Conservation (phyloP, 2,797 vertebrate species). For the Garrulus glandarius region DNA sequence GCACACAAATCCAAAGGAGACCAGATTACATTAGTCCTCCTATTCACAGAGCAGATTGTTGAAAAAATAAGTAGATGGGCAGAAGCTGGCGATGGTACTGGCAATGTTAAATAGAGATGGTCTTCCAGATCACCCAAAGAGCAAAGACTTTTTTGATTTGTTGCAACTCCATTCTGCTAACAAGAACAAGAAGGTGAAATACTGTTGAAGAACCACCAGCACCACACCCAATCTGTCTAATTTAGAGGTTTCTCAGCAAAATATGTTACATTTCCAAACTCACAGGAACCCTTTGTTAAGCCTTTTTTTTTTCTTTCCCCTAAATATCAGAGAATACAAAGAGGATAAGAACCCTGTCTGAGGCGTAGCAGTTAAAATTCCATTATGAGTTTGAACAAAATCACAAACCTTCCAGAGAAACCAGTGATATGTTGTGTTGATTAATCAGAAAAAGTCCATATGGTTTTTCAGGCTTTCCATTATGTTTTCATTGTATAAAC, state of each 20-base stretch:
- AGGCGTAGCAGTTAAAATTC: not conserved
- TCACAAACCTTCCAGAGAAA: not conserved
- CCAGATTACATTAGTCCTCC: not conserved
- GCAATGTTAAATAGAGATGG: not conserved
- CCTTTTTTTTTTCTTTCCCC: not conserved
- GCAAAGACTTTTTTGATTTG: not conserved
- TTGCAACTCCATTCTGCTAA: not conserved
- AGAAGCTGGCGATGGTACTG: rapidly evolving
- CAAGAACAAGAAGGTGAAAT: not conserved
- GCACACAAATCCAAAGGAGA: not conserved
- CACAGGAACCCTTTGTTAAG: not conserved
- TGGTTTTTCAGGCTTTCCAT: not conserved
- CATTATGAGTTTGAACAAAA: not conserved
- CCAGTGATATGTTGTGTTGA: not conserved
- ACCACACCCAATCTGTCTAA: not conserved
- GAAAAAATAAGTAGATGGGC: not conserved
- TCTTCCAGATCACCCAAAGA: not conserved
- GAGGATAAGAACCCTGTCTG: not conserved
- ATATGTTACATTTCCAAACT: not conserved
- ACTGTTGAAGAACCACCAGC: not conserved
- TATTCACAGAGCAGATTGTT: not conserved
- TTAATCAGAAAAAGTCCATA: not conserved
- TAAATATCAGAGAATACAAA: not conserved
- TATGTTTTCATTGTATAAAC: not conserved
- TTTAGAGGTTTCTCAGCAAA: not conserved